Conservation (phyloP, 2,113 vertebrate genomes). For the Pterocles orientalis region DNA sequence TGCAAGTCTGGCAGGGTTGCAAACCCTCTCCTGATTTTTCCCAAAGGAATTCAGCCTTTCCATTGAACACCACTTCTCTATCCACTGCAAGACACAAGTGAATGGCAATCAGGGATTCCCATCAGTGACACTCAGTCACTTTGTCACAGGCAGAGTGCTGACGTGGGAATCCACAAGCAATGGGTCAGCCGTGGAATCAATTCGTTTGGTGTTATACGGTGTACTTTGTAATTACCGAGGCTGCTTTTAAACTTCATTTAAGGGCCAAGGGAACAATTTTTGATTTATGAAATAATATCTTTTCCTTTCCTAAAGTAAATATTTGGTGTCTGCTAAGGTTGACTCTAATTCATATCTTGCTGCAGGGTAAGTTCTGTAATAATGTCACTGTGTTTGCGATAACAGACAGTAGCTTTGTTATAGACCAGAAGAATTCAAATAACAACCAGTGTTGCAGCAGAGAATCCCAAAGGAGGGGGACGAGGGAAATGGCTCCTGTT, state of each 20-base stretch:
- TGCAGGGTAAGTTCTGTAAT: slow-evolving; percentile 49
- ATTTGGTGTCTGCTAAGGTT: slow-evolving; percentile 42
- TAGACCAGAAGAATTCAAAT: slow-evolving; percentile 33
- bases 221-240: not conserved
- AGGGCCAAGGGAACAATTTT: slow-evolving; percentile 50
- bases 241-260: slow-evolving; percentile 29
- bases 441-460: not conserved
- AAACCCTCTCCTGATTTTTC: not conserved
- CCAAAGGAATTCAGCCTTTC: not conserved
- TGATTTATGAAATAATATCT: slow-evolving; percentile 77
- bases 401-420: slow-evolving; percentile 54
- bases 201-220: not conserved
- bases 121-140: not conserved
- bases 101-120: not conserved
- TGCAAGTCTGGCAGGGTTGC: not conserved
- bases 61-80: rapidly evolving
- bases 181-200: not conserved
- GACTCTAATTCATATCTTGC: slow-evolving; percentile 65
- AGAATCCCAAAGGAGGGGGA: slow-evolving; percentile 6
- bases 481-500: slow-evolving; percentile 5
- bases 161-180: not conserved
- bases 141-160: not conserved
- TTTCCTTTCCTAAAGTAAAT: slow-evolving; percentile 61
- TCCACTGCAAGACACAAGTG: not conserved
- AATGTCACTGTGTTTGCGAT: slow-evolving; percentile 34